Evolutionary conservation across 2,113 vertebrate species (phyloP), one percentile per base, ranked within the genome.

Genomic region (Nicator chloris): DNA sequence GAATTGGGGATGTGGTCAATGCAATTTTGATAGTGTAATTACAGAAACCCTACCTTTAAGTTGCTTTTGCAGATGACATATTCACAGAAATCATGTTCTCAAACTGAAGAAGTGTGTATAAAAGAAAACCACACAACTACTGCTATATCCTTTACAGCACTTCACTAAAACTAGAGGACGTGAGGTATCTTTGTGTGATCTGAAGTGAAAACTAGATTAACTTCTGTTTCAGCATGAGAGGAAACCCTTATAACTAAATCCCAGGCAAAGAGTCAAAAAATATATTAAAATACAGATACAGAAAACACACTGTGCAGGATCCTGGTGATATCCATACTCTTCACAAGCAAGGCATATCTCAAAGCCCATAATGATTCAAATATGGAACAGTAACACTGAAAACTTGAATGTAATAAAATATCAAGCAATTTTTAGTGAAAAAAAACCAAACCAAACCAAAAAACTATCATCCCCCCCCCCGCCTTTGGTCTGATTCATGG

Each of bases 381-480:
- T 80, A 93, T 81, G 82, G 69, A 90, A 93, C 75, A 93, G 82
- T 8, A 84, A 75, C 47, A 90, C 66, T 94, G 91, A 81, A 77
- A 88, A 77, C 18, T 45, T 50, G 64, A 95, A 95, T 75, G 50
- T 85, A 95, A 95, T 83, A 90, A 96, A 96, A 88, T 95, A 92
- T 44, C 66, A 85, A 95, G 72, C 53, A 63, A 42, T 63, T 93
- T 79, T 76, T 50, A 39, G 39, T 53, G 30, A 44, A 64, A 50
- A 80, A 82, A 76, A 88, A n/a, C n/a, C 26, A 70, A 61, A n/a
- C 57, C 27, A 64, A 73, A 60, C 45, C 26, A 42, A 60, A 87
- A n/a, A 70, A 40, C 68, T 61, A 60, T 23, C 2, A 86, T 27
- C 24, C 33, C 17, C 18, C 5, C 13, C 16, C 2, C 44, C 2